Base-by-base conservation (phyloP, 2,888 invertebrate species). In the Trypoxylon attenuatum region DNA sequence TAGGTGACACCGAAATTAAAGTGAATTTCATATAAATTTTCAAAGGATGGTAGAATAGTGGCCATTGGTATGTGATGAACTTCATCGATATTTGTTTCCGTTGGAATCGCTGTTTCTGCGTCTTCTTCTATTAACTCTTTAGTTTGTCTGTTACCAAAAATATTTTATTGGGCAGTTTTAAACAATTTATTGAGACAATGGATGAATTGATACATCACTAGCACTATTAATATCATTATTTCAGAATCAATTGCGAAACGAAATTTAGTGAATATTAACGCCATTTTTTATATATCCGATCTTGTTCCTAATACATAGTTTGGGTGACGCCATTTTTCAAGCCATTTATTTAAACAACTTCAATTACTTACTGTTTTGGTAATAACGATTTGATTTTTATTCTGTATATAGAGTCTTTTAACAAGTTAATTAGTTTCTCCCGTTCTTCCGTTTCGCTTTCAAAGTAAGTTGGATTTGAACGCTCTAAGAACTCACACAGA, bases 51-150 rank as follows among this genome's bases (percentile, higher is more conserved):
- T 0, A 92, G 84, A 23, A 92, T 89, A 6, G 89, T 85, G 60
- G 89, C 88, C 45, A 92, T 84, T 5, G 91, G 90, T 38, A 92
- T 90, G 71, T 92, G 92, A 66, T 91, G 89, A 22, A 84, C 82
- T 0, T 88, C 83, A 50, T 82, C 86, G n/a, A n/a, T n/a, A n/a
- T n/a, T n/a, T n/a, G n/a, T n/a, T n/a, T n/a, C n/a, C n/a, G n/a
- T n/a, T n/a, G n/a, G n/a, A n/a, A n/a, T n/a, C n/a, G n/a, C n/a
- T n/a, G n/a, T n/a, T n/a, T 88, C 88, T 10, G 87, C 86, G 74
- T 80, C 74, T 2, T 85, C 83, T 71, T 82, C 80, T 85, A 73
- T 88, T 87, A 13, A 87, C 87, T 29, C 88, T 63, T 18, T 89
- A 84, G 72, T 88, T 1, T 63, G 63, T 13, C 70, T 70, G 58